Conservation (phyloP, 2,888 invertebrate genomes). For the Philhelius pedissequus region DNA sequence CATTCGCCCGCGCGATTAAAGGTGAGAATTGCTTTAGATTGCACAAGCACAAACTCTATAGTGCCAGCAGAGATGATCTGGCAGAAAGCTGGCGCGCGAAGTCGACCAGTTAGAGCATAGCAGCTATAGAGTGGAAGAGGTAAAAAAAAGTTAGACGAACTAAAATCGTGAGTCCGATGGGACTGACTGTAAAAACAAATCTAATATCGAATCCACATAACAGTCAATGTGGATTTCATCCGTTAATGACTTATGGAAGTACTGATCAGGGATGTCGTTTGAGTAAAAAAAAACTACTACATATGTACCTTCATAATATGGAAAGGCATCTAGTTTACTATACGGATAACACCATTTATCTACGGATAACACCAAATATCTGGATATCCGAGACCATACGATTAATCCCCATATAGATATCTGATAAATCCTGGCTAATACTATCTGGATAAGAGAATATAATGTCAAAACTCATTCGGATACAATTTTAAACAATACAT, state of each 20-base stretch:
- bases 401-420: too few species aligned
- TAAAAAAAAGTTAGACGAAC: slow-evolving; percentile 27
- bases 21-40: slow-evolving; percentile 68
- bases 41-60: slow-evolving; percentile 42
- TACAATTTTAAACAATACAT: too few species aligned
- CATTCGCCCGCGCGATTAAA: slow-evolving; percentile 57
- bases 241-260: slow-evolving; percentile 8
- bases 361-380: too few species aligned
- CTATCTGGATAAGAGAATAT: too few species aligned
- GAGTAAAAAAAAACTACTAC: neutral
- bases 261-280: neutral
- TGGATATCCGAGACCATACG: too few species aligned
- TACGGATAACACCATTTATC: too few species aligned
- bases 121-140: neutral
- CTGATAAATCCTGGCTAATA: too few species aligned
- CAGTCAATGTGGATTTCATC: slow-evolving; percentile 43
- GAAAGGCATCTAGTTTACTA: too few species aligned
- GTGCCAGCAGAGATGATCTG: neutral
- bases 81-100: slow-evolving; percentile 13
- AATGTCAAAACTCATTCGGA: too few species aligned
- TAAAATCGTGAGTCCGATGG: slow-evolving; percentile 64
- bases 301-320: neutral
- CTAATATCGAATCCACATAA: slow-evolving; percentile 61
- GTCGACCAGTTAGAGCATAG: neutral
- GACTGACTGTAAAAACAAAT: slow-evolving; percentile 27